Conservation (phyloP, 1,140 invertebrate genomes). For the Polypedilum vanderplanki region DNA sequence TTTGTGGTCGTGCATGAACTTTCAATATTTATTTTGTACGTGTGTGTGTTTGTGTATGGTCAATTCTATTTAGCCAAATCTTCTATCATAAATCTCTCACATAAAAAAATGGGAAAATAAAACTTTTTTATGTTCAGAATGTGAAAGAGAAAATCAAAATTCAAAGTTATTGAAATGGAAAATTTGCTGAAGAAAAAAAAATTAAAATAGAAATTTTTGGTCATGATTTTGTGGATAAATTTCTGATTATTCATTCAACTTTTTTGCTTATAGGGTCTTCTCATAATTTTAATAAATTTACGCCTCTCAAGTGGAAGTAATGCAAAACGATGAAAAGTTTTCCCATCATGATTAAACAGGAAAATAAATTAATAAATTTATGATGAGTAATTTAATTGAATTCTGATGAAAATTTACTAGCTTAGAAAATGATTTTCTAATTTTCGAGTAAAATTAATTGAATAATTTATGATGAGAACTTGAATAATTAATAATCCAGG, state of each 20-base stretch:
- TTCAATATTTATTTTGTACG: slow-evolving; percentile 2
- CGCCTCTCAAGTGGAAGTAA: too few species aligned
- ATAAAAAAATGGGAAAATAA: slow-evolving; percentile 1
- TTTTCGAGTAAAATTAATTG: too few species aligned
- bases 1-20: not conserved
- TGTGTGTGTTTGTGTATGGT: not conserved
- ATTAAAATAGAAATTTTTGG: too few species aligned
- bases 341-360: too few species aligned
- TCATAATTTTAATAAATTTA: too few species aligned
- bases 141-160: not conserved
- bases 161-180: not conserved
- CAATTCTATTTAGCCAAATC: not conserved
- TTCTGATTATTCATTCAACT: slow-evolving; percentile 9
- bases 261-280: not conserved
- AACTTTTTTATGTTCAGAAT: not conserved
- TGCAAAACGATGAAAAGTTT: too few species aligned
- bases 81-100: not conserved
- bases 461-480: too few species aligned
- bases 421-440: too few species aligned
- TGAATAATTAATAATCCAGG: too few species aligned
- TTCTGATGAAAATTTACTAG: too few species aligned
- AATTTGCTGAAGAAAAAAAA: not conserved
- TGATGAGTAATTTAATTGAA: too few species aligned
- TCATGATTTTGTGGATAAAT: not conserved
- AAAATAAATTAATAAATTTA: too few species aligned